These are phyloP conservation scores for Pimephales promelas DNA, from an alignment of 2,113 vertebrate species.

Conservation along the genomic window DNA sequence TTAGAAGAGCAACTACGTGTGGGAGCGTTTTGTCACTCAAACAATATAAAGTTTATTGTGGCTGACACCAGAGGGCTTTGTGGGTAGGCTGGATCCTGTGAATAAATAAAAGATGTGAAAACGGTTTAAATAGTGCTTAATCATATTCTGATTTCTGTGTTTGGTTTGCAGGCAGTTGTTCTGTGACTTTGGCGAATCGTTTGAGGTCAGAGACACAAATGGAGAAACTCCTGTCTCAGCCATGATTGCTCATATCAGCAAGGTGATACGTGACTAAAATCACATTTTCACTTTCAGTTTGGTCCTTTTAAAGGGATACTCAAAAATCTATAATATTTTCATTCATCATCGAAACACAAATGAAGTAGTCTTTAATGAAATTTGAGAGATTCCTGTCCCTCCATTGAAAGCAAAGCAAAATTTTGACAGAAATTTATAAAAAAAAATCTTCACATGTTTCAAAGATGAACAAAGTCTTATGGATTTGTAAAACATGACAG, in stretches of 20 bases:
- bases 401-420: neutral
- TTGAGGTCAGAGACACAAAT: conserved; percentile 72
- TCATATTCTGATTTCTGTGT: neutral
- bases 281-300: neutral
- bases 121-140: neutral
- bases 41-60: conserved; percentile 78
- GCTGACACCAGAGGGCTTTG: conserved; percentile 85
- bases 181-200: conserved; percentile 88
- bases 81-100: conserved; percentile 73
- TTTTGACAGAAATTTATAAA: neutral
- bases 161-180: conserved; percentile 83
- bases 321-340: neutral
- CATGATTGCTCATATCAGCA: conserved; percentile 75
- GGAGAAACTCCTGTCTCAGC: conserved; percentile 72
- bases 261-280: conserved; percentile 70
- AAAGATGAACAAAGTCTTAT: neutral
- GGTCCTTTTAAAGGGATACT: neutral
- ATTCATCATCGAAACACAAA: neutral
- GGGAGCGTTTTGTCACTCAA: conserved; percentile 78
- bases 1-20: conserved; percentile 84
- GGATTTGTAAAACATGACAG: neutral
- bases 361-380: neutral
- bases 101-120: neutral
- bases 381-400: neutral
- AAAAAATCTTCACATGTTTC: neutral